Conservation (phyloP, 2,113 vertebrate genomes). For the Platycercus adscitus region DNA sequence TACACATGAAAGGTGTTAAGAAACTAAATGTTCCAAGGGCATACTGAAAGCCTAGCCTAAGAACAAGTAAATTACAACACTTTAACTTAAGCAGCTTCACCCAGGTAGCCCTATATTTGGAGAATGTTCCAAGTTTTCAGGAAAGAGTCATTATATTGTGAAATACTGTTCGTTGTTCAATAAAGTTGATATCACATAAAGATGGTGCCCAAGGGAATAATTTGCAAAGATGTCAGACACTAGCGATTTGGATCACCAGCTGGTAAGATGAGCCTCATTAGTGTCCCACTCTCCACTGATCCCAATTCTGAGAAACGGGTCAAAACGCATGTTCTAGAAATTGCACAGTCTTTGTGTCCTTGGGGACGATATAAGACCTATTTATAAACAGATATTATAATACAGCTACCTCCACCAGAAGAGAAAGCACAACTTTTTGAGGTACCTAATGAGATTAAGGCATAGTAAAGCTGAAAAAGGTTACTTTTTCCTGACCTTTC, state of each 20-base stretch:
- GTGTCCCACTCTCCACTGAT: background rate
- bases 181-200: background rate
- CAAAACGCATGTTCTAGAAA: slow-evolving; percentile 11
- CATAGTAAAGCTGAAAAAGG: slow-evolving; percentile 15
- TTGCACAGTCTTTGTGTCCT: background rate
- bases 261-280: background rate
- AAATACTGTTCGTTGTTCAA: background rate
- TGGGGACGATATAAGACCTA: background rate
- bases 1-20: accelerated
- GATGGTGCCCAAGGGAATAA: background rate
- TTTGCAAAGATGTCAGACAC: background rate
- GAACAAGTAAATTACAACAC: background rate
- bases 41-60: background rate
- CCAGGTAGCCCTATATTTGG: background rate
- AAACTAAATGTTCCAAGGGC: background rate
- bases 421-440: slow-evolving; percentile 11
- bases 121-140: background rate
- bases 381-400: background rate
- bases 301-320: background rate
- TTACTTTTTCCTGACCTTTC: slow-evolving; percentile 29
- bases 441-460: slow-evolving; percentile 29
- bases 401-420: background rate
- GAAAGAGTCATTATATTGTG: background rate
- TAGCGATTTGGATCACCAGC: background rate
- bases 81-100: background rate